Percentiles rank a stretch among this genome's conserved stretches.
Evolutionary conservation across 2,797 vertebrate genomes (phyloP).

Genomic region (Sebastes melanostomus): DNA sequence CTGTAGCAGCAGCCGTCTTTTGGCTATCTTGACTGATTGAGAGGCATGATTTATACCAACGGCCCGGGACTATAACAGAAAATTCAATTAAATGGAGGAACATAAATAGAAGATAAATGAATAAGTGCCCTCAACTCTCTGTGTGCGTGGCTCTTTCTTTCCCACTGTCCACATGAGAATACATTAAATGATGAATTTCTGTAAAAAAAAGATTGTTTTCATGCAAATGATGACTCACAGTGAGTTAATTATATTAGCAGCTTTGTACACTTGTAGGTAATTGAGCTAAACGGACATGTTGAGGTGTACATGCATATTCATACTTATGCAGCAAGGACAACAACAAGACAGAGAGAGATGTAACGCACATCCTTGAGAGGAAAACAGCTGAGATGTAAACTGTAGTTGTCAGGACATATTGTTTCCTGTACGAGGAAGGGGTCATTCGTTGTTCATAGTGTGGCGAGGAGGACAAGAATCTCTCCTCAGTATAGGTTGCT

Average conservation of each 20-base stretch:
- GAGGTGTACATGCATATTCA: background rate
- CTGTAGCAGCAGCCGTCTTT: constrained; percentile 62
- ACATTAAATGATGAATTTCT: constrained; percentile 9
- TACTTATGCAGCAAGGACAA: background rate
- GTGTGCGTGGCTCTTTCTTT: constrained; percentile 18
- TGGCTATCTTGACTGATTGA: constrained; percentile 72
- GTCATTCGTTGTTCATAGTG: constrained; percentile 60
- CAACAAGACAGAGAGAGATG: background rate
- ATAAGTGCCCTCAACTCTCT: constrained; percentile 44
- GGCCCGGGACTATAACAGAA: constrained; percentile 50
- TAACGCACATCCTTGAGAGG: background rate
- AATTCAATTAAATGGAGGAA: constrained; percentile 78
- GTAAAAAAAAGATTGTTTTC: constrained; percentile 19
- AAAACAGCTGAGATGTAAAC: constrained; percentile 27
- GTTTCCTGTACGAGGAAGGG: background rate
- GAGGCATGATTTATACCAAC: constrained; percentile 70
- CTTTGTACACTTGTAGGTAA: background rate
- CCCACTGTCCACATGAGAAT: constrained; percentile 34
- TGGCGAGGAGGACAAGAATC: constrained; percentile 43
- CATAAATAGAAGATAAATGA: constrained; percentile 75
- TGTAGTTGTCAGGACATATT: constrained; percentile 7
- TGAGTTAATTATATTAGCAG: constrained; percentile 20
- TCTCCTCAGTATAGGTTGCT: constrained; percentile 20
- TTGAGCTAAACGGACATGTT: constrained; percentile 6
- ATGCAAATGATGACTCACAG: constrained; percentile 12